Conservation (phyloP, 2,888 invertebrate genomes). For the Macaria notata region DNA sequence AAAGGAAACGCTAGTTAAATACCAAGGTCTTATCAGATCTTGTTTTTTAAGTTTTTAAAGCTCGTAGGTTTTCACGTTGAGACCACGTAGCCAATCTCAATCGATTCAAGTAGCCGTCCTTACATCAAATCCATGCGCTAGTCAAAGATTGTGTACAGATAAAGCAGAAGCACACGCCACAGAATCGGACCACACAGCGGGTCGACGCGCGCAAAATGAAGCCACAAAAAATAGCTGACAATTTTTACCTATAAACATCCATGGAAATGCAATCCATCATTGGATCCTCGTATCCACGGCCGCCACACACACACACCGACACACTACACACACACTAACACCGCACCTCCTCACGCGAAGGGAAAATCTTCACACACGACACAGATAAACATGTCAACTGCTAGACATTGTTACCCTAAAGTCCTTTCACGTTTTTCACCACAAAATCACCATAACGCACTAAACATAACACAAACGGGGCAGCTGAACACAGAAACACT, state of each 20-base stretch:
- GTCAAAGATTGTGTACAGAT: slow-evolving; percentile 23
- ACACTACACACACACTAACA: slow-evolving; percentile 68
- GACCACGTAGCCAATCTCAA: slow-evolving; percentile 48
- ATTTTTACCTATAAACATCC: slow-evolving; percentile 78
- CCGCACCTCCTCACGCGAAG: slow-evolving; percentile 79
- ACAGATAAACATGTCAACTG: slow-evolving; percentile 83
- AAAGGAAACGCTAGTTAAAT: slow-evolving; percentile 58
- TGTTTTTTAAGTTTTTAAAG: slow-evolving; percentile 53
- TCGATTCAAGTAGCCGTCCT: slow-evolving; percentile 58
- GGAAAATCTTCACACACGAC: slow-evolving; percentile 83
- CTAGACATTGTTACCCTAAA: slow-evolving; percentile 81
- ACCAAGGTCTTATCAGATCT: slow-evolving; percentile 63
- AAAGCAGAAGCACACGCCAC: slow-evolving; percentile 34
- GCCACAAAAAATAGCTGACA: slow-evolving; percentile 55
- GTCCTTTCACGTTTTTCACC: slow-evolving; percentile 77
- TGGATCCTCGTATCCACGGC: slow-evolving; percentile 70
- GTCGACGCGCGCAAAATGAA: slow-evolving; percentile 47
- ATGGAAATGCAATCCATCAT: slow-evolving; percentile 81
- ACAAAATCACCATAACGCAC: slow-evolving; percentile 70
- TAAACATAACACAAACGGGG: slow-evolving; percentile 72
- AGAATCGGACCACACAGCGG: slow-evolving; percentile 45
- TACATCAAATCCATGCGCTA: slow-evolving; percentile 53
- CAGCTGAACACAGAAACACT: slow-evolving; percentile 73
- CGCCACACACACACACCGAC: slow-evolving; percentile 66
- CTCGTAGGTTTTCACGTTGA: slow-evolving; percentile 39